Conservation (phyloP, 2,888 invertebrate genomes). For the Drosophila mayaguana region DNA sequence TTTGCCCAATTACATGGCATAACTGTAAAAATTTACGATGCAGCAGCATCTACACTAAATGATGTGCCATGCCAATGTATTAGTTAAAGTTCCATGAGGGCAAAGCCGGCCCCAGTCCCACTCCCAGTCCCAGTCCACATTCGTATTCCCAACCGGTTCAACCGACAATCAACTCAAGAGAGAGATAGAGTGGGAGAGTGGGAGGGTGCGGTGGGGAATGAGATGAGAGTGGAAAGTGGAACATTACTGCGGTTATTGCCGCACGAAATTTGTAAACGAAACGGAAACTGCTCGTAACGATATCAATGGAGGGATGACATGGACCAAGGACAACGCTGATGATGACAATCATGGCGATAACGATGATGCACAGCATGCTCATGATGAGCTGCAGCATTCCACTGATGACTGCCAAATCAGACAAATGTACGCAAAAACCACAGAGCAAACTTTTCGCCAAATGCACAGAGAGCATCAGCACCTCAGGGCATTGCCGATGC, state of each 20-base stretch:
- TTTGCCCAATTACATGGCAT: slow-evolving; percentile 72
- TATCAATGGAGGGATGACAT: slow-evolving; percentile 75
- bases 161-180: slow-evolving; percentile 58
- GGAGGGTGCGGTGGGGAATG: not conserved
- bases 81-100: slow-evolving; percentile 49
- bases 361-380: slow-evolving; percentile 17
- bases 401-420: slow-evolving; percentile 75
- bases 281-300: slow-evolving; percentile 78
- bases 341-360: slow-evolving; percentile 21
- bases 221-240: slow-evolving; percentile 37
- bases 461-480: slow-evolving; percentile 65
- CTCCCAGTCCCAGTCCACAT: slow-evolving; percentile 5
- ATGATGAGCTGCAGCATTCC: slow-evolving; percentile 38
- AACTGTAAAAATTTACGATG: slow-evolving; percentile 72
- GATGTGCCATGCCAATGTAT: slow-evolving; percentile 55
- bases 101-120: not conserved
- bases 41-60: slow-evolving; percentile 44
- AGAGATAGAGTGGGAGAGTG: not conserved
- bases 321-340: slow-evolving; percentile 55
- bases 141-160: slow-evolving; percentile 53
- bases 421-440: slow-evolving; percentile 77
- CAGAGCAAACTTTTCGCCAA: slow-evolving; percentile 71
- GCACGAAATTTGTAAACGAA: slow-evolving; percentile 76
- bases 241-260: slow-evolving; percentile 76
- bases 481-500: slow-evolving; percentile 50